Percentiles rank a stretch among this genome's conserved stretches.
phyloP scores from a whole-genome alignment of 2,113 vertebrate genomes.

The Hepsetus odoe region DNA sequence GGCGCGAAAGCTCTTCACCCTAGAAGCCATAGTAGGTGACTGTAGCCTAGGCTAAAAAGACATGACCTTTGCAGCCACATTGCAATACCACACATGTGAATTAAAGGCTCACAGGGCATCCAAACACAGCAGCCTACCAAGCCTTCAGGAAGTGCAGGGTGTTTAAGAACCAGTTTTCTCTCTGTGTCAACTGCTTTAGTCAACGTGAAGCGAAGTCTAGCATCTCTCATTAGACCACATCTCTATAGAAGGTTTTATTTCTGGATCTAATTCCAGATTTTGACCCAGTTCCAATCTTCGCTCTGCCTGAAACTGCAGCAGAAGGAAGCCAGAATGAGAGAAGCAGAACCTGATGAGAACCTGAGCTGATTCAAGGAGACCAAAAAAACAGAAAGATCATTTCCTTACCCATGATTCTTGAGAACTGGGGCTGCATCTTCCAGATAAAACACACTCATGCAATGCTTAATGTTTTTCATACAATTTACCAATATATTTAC shows the following conservation, averaged over 20 bases:
- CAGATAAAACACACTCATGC: too few species aligned
- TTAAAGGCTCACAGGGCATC: background rate
- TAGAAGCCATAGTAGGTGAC: background rate
- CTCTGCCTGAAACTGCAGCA: background rate
- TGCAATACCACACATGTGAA: conserved; percentile 57
- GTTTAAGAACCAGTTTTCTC: background rate
- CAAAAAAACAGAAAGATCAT: conserved; percentile 3
- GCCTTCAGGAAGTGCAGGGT: background rate
- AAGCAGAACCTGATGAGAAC: background rate
- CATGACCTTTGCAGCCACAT: conserved; percentile 7
- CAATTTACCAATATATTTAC: too few species aligned
- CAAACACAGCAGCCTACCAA: background rate
- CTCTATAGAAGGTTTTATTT: too few species aligned
- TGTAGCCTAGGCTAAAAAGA: conserved; percentile 4
- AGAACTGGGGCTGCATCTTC: too few species aligned
- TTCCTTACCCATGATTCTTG: too few species aligned
- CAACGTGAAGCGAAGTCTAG: background rate
- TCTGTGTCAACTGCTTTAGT: background rate
- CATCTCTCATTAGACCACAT: background rate
- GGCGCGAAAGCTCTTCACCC: background rate
- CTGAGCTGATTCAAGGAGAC: conserved; percentile 10
- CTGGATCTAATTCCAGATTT: too few species aligned
- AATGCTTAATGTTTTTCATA: too few species aligned
- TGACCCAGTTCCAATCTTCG: too few species aligned
- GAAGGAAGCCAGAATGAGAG: background rate